Conservation (phyloP, 2,113 vertebrate species). For the Poeciliopsis occidentalis region DNA sequence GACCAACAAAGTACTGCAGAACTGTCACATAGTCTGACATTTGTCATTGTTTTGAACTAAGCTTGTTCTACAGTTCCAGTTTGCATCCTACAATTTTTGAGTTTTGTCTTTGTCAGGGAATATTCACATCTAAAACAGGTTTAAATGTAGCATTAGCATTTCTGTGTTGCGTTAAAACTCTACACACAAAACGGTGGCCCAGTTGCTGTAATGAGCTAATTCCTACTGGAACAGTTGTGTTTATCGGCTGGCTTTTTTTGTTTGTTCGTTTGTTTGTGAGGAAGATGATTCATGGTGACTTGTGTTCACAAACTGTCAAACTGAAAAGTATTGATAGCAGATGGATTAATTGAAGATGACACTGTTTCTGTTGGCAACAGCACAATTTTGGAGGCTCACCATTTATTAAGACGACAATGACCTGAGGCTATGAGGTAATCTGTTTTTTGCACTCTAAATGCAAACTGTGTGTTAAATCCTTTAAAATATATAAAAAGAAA, state of each 20-base stretch:
- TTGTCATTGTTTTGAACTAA: no score
- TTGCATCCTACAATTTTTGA: no score
- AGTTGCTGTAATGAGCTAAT: conserved; percentile 3
- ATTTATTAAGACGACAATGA: conserved; percentile 67
- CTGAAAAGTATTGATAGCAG: conserved; percentile 55
- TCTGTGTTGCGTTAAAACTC: neutral
- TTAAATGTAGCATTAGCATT: neutral
- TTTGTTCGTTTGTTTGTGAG: conserved; percentile 20
- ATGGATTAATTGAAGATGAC: conserved; percentile 72
- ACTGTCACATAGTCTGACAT: no score
- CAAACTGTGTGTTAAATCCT: conserved; percentile 74
- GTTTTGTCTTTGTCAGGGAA: no score
- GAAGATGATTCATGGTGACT: conserved; percentile 47
- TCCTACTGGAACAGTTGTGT: conserved; percentile 5
- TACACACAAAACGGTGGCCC: neutral
- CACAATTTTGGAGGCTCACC: conserved; percentile 60
- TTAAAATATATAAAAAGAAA: conserved; percentile 39
- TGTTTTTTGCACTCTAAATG: conserved; percentile 64
- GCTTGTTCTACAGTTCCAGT: no score
- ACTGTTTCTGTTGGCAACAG: conserved; percentile 50
- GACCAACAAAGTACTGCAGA: no score
- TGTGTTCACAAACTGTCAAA: conserved; percentile 48
- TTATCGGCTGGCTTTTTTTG: conserved; percentile 18
- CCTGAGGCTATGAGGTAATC: conserved; percentile 74
- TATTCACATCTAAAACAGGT: neutral